A percentile compares a stretch with the other conserved stretches of the same genome.
phyloP scores from a whole-genome alignment of 1,140 invertebrate genomes.

The Muscidifurax raptorellus region DNA sequence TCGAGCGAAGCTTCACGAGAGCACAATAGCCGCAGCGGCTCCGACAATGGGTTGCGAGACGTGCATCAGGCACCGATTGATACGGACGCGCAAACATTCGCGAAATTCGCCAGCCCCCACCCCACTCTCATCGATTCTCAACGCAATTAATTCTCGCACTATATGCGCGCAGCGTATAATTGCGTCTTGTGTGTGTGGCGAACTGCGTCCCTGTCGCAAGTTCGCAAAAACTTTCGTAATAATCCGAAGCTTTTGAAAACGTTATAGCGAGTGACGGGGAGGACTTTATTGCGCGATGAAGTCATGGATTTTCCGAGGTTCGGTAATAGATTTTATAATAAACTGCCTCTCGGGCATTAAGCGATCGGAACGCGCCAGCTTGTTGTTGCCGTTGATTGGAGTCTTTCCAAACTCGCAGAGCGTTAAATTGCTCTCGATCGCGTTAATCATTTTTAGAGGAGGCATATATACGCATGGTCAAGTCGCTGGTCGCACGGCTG shows the following conservation, averaged over 20 bases:
- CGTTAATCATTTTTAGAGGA: background rate
- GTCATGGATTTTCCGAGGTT: background rate
- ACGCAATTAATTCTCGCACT: conserved; percentile 14
- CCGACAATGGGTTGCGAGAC: no score
- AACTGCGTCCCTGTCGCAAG: background rate
- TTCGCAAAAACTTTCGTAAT: background rate
- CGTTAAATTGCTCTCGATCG: background rate
- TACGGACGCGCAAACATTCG: background rate
- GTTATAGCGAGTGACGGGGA: no score
- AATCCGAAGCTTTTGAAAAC: background rate
- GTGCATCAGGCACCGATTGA: background rate
- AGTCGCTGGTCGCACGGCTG: background rate
- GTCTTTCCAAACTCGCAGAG: background rate
- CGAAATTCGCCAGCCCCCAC: background rate
- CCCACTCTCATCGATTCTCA: conserved; percentile 2
- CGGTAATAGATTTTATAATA: background rate
- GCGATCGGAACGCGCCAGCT: background rate
- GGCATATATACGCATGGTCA: no score
- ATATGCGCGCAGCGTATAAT: background rate
- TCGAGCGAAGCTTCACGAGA: background rate
- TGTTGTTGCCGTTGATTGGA: background rate
- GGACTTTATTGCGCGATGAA: no score
- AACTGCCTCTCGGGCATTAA: background rate
- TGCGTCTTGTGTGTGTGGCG: background rate
- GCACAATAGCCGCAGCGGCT: background rate